phyloP scores from a whole-genome alignment of 2,113 vertebrate species.

The Thunnus maccoyii region DNA sequence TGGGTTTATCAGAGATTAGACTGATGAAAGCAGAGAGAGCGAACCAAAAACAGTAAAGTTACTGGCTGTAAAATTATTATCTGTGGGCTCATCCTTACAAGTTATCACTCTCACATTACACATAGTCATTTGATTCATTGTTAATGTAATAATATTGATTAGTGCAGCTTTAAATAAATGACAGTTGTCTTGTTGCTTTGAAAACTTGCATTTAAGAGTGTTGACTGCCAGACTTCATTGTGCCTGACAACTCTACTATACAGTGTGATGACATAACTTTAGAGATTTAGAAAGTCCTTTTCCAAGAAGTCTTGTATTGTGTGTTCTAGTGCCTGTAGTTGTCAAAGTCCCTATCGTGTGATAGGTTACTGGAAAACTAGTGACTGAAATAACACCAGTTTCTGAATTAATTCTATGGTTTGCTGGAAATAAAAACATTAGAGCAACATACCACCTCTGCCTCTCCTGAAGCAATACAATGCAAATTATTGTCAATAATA shows the following conservation, averaged over 20 bases:
- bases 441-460: not conserved
- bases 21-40: too few relatives aligned
- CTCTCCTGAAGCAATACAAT: not conserved
- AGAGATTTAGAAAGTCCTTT: not conserved
- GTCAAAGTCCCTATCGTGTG: not conserved
- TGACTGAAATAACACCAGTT: not conserved
- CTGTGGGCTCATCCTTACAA: not conserved
- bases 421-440: not conserved
- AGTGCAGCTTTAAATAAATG: not conserved
- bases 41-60: too few relatives aligned
- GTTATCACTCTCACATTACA: not conserved
- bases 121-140: not conserved
- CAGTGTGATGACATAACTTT: too few relatives aligned
- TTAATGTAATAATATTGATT: not conserved
- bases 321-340: not conserved
- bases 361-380: not conserved
- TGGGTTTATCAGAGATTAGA: too few relatives aligned
- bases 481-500: not conserved
- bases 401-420: not conserved
- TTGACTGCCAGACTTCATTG: not conserved
- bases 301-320: not conserved
- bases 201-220: not conserved
- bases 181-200: not conserved
- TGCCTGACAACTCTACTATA: not conserved
- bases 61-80: too few relatives aligned